Evolutionary conservation across 2,888 invertebrate genomes (phyloP).

Genomic region (Aphidoletes aphidimyza): DNA sequence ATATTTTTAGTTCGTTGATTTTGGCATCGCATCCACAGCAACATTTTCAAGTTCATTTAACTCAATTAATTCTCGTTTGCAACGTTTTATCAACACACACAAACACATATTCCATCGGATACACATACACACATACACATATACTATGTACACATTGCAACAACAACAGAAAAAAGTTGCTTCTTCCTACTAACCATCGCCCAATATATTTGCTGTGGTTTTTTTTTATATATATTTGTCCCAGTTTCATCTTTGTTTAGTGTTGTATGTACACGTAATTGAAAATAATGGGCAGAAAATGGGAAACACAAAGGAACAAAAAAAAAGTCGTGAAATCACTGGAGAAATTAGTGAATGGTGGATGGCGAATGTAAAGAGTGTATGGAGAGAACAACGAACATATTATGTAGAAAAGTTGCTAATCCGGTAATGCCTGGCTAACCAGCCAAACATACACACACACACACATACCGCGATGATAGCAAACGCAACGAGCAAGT

Average conservation of each 20-base stretch:
- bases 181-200: not conserved
- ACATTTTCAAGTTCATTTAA: constrained; percentile 51
- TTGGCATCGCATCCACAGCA: constrained; percentile 1
- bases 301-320: constrained; percentile 15
- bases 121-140: not conserved
- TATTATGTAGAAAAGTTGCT: constrained; percentile 34
- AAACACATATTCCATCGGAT: not conserved
- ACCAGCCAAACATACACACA: not conserved
- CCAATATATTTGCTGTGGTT: not conserved
- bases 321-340: constrained; percentile 47
- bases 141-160: not conserved
- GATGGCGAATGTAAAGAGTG: not conserved
- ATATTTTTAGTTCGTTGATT: constrained; percentile 43
- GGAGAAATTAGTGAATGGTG: constrained; percentile 9
- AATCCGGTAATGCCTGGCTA: constrained; percentile 9
- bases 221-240: not conserved
- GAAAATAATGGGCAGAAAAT: constrained; percentile 37
- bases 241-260: constrained; percentile 46
- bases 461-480: too few species aligned
- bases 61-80: constrained; percentile 46
- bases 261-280: constrained; percentile 31
- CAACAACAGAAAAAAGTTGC: constrained; percentile 10
- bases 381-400: not conserved
- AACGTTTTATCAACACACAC: constrained; percentile 39
- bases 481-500: too few species aligned